These are phyloP conservation scores for Dysidea cf. avara DNA, from an alignment of 37 sponge, comb jelly and placozoan species.

Conservation along the genomic window DNA sequence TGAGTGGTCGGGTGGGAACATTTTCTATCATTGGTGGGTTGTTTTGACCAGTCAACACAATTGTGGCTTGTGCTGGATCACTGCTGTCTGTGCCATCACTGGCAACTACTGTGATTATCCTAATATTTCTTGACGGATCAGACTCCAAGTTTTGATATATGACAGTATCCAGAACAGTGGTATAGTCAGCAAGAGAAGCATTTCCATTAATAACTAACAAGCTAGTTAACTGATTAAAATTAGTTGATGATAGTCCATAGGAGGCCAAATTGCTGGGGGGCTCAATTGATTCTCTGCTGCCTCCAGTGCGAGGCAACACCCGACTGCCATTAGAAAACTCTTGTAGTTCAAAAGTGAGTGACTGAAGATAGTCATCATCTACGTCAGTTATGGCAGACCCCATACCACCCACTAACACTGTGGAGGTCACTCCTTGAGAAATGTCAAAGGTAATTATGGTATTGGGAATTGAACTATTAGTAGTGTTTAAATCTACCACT, in stretches of 20 bases:
- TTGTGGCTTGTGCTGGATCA: slow-evolving; percentile 16
- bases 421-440: slow-evolving; percentile 1
- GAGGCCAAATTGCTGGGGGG: no score
- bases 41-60: slow-evolving; percentile 10
- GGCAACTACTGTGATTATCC: slow-evolving; percentile 26
- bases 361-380: slow-evolving; percentile 25
- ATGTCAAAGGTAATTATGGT: slow-evolving; percentile 2
- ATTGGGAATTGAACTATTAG: slow-evolving; percentile 25
- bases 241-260: not conserved
- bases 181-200: slow-evolving; percentile 26
- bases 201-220: slow-evolving; percentile 27
- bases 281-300: not conserved
- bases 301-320: slow-evolving; percentile 37
- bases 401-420: slow-evolving; percentile 11
- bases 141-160: slow-evolving; percentile 24
- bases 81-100: slow-evolving; percentile 10
- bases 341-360: slow-evolving; percentile 23
- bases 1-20: not conserved
- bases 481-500: slow-evolving; percentile 42
- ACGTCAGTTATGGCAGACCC: slow-evolving; percentile 51
- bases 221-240: slow-evolving; percentile 10
- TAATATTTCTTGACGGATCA: slow-evolving; percentile 29
- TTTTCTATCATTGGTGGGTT: slow-evolving; percentile 43
- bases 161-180: slow-evolving; percentile 26
- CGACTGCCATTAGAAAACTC: slow-evolving; percentile 30